A percentile compares a stretch with the other conserved stretches of the same genome.
Evolutionary conservation across 2,113 vertebrate genomes (phyloP).

Genomic region (Syngnathus typhle): DNA sequence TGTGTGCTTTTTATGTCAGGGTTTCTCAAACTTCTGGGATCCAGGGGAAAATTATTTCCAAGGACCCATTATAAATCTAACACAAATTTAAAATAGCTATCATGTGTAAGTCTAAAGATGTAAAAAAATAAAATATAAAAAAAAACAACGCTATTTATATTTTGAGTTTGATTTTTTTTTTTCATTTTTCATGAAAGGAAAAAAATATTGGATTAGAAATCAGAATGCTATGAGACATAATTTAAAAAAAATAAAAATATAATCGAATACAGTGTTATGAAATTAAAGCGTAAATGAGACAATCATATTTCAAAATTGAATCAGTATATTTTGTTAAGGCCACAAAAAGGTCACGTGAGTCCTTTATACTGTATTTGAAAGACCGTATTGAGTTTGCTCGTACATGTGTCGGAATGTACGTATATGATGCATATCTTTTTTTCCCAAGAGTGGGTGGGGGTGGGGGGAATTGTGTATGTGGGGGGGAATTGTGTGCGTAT

Average conservation of each 20-base stretch:
- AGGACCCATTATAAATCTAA: background rate
- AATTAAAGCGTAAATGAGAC: no score
- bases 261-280: no score
- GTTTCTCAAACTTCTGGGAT: background rate
- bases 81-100: background rate
- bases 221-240: no score
- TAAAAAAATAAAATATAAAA: background rate
- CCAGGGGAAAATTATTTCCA: background rate
- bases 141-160: background rate
- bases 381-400: background rate
- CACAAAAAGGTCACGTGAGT: conserved; percentile 18
- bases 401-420: background rate
- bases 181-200: no score
- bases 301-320: no score
- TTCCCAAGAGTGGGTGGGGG: background rate
- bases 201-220: no score
- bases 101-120: background rate
- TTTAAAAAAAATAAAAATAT: no score
- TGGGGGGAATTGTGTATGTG: no score
- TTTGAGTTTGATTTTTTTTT: background rate
- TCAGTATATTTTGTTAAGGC: background rate
- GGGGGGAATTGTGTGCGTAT: no score
- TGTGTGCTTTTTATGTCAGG: background rate
- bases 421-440: conserved; percentile 8
- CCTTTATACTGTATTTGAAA: background rate